These are phyloP conservation scores for Chloromyia formosa DNA, from an alignment of 2,888 invertebrate genomes.

Conservation along the genomic window DNA sequence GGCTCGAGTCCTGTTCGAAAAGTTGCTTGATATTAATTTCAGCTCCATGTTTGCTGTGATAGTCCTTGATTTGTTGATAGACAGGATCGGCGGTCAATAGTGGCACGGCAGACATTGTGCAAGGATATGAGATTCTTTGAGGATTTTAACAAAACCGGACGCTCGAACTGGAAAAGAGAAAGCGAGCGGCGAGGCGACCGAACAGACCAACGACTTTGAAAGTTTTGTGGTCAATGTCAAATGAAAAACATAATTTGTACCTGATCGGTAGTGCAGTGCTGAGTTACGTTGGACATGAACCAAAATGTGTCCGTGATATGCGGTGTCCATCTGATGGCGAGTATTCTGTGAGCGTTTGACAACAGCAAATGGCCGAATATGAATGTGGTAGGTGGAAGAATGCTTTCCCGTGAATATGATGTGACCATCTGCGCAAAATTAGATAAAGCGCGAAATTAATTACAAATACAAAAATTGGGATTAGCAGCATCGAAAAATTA, in stretches of 20 bases:
- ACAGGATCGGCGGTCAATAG: constrained; percentile 72
- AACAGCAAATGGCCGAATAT: not conserved
- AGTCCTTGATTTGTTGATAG: constrained; percentile 79
- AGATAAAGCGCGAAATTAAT: too few relatives aligned
- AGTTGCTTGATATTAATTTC: constrained; percentile 83
- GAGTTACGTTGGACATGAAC: not conserved
- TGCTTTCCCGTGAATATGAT: too few relatives aligned
- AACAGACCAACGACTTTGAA: constrained; percentile 31
- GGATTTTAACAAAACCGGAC: constrained; percentile 18
- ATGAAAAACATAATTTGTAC: constrained; percentile 60
- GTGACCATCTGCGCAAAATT: too few relatives aligned
- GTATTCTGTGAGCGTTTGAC: not conserved
- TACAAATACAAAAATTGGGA: too few relatives aligned
- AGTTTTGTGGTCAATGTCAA: constrained; percentile 61
- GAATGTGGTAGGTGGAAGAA: too few relatives aligned
- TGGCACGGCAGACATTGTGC: constrained; percentile 66
- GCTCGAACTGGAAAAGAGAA: constrained; percentile 15
- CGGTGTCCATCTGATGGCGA: not conserved
- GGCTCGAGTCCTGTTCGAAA: constrained; percentile 80
- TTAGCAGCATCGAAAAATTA: too few relatives aligned
- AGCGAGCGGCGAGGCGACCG: constrained; percentile 32
- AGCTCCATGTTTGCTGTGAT: constrained; percentile 75
- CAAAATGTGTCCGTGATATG: not conserved
- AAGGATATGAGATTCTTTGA: constrained; percentile 19
- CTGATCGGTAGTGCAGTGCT: constrained; percentile 52